phyloP scores from a whole-genome alignment of 2,888 invertebrate genomes.

The Chloroclysta siterata region DNA sequence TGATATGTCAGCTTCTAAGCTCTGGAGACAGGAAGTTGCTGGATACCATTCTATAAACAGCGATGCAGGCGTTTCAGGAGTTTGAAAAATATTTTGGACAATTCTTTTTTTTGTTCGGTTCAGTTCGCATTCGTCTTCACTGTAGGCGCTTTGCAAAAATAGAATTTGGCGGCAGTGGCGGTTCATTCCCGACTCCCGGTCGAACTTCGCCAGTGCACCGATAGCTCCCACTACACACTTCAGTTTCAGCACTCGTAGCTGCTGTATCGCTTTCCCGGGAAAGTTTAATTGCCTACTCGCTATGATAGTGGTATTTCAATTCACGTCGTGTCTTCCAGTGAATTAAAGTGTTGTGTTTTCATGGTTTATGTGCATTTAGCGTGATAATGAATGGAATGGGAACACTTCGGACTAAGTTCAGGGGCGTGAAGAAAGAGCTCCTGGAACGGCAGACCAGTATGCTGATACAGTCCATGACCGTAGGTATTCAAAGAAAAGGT shows the following conservation, averaged over 20 bases:
- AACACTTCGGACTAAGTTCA: constrained; percentile 87
- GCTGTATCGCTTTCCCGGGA: constrained; percentile 37
- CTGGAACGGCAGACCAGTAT: constrained; percentile 89
- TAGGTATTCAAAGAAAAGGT: constrained; percentile 77
- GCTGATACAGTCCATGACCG: constrained; percentile 92
- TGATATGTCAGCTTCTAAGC: constrained; percentile 19
- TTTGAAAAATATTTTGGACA: constrained; percentile 60
- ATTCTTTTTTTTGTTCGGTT: constrained; percentile 69
- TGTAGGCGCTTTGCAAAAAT: constrained; percentile 83
- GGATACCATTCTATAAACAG: constrained; percentile 45
- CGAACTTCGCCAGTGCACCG: constrained; percentile 71
- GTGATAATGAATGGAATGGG: constrained; percentile 82
- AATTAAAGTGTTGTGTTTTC: constrained; percentile 32
- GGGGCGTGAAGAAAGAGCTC: constrained; percentile 91
- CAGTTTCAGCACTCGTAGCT: constrained; percentile 48
- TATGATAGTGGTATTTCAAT: constrained; percentile 31
- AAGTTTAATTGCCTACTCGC: constrained; percentile 24
- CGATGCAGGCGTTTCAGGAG: constrained; percentile 44
- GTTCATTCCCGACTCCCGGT: constrained; percentile 75
- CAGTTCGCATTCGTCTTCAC: constrained; percentile 73
- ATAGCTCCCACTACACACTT: constrained; percentile 69
- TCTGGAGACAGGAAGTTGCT: constrained; percentile 39
- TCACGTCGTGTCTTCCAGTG: constrained; percentile 20
- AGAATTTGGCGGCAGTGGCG: constrained; percentile 81
- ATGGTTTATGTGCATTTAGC: constrained; percentile 50